A percentile compares a stretch with the other conserved stretches of the same genome.
Evolutionary conservation across 2,797 vertebrate species (phyloP).

Genomic region (Sciurus vulgaris): DNA sequence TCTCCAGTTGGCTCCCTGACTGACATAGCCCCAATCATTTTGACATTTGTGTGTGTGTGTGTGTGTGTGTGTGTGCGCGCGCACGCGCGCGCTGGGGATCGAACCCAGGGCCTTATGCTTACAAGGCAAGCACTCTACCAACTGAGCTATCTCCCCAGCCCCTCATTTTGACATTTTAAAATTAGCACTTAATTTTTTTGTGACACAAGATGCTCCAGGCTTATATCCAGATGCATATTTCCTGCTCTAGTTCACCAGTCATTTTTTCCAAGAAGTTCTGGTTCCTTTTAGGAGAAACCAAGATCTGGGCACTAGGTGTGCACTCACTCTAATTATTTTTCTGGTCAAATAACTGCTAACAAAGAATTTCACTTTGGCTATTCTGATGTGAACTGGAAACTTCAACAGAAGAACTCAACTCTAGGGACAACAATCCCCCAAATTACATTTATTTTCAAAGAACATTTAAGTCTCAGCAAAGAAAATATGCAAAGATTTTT

Average conservation of each 20-base stretch:
- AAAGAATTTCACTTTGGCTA: conserved; percentile 30
- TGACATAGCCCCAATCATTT: background rate
- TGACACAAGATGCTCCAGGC: background rate
- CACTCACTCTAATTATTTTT: conserved; percentile 2
- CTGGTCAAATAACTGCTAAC: background rate
- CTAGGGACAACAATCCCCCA: background rate
- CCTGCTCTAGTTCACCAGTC: background rate
- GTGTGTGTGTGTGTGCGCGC: too few relatives aligned
- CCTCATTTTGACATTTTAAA: background rate
- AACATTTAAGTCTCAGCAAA: conserved; percentile 50
- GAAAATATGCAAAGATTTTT: conserved; percentile 62
- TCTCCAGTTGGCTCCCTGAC: background rate
- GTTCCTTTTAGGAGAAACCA: background rate
- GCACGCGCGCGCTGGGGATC: too few relatives aligned
- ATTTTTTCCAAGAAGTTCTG: conserved; percentile 13
- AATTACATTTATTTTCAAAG: conserved; percentile 51
- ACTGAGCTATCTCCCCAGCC: background rate
- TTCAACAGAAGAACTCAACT: conserved; percentile 53
- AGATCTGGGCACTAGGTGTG: background rate
- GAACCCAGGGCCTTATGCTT: too few relatives aligned
- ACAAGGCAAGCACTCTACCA: too few relatives aligned
- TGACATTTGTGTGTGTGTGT: too few relatives aligned
- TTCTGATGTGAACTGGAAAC: background rate
- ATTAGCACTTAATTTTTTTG: background rate
- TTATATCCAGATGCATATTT: background rate